These are phyloP conservation scores for Coregonus sp. DNA, from an alignment of 2,797 vertebrate species.

Conservation along the genomic window DNA sequence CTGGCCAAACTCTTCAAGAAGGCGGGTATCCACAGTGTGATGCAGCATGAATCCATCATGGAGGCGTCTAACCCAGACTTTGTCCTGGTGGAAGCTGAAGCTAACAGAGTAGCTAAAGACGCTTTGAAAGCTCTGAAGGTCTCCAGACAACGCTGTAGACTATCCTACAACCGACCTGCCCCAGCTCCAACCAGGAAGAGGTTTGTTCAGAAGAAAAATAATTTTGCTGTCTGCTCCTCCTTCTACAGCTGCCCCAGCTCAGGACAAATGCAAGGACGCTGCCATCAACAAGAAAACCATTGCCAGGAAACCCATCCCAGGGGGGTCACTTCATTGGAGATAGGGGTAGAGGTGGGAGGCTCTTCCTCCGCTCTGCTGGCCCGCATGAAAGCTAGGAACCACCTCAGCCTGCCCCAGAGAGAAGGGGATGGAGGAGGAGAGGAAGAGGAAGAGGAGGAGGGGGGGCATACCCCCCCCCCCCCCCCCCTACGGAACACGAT, in stretches of 20 bases:
- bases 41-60: constrained; percentile 96
- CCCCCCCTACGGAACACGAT: constrained; percentile 80
- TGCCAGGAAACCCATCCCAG: constrained; percentile 42
- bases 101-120: constrained; percentile 90
- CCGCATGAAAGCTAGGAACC: constrained; percentile 88
- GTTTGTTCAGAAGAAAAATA: constrained; percentile 75
- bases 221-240: constrained; percentile 54
- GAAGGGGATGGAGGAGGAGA: constrained; percentile 63
- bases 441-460: constrained; percentile 32
- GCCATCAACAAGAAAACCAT: constrained; percentile 70
- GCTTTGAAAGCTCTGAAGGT: constrained; percentile 87
- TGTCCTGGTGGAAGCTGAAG: constrained; percentile 93
- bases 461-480: constrained; percentile 14
- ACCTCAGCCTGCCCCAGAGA: constrained; percentile 65
- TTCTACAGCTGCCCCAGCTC: constrained; percentile 31
- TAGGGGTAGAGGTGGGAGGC: constrained; percentile 42
- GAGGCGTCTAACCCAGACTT: constrained; percentile 91
- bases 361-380: constrained; percentile 87
- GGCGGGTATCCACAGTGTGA: constrained; percentile 91
- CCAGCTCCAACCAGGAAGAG: constrained; percentile 70
- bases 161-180: constrained; percentile 75
- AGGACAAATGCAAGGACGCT: constrained; percentile 77
- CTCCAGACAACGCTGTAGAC: constrained; percentile 86
- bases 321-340: constrained; percentile 82
- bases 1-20: constrained; percentile 93